Evolutionary conservation across 2,888 invertebrate genomes (phyloP), one percentile per base, ranked within the genome.

Genomic region (Drosophila mettleri): DNA sequence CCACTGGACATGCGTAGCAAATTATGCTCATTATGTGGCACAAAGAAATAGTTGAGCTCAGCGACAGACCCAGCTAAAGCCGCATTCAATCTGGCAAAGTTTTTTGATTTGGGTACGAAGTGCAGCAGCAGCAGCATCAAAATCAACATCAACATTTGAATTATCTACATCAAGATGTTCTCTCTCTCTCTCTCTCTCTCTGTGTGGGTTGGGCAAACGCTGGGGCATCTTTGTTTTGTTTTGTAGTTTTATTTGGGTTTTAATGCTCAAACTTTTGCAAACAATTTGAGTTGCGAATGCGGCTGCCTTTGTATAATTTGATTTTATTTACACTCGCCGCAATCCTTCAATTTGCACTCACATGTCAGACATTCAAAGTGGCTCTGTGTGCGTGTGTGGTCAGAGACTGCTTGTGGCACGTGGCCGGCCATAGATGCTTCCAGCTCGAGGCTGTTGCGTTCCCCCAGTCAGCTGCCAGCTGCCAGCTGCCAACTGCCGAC

Each of bases 21-120:
- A 82, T 87, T 75, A 78, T 87, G 88, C 78, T 81, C 75, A 87
- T 87, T 82, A 87, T 87, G 82, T 33, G 86, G 63, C 69, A 61
- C 79, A 85, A 61, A 66, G 34, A 74, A 85, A 78, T 85, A 87
- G 88, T 82, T 73, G 63, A 49, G 52, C 63, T 31, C n/a, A 54
- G 43, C 24, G n/a, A 16, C 57, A 46, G 53, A 9, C 16, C 49
- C 27, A 45, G 43, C 20, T 9, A 29, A 65, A 43, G 54, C 54
- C 49, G 22, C 58, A 48, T 67, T 46, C 53, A 46, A 51, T 51
- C 46, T 43, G 48, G 67, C 63, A 72, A 74, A 75, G 61, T 78
- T 72, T 78, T 75, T 67, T 77, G 74, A 64, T 67, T 67, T 63
- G 72, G 75, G 75, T 77, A 52, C n/a, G 22, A 49, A 69, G 36